phyloP scores from a whole-genome alignment of 2,797 vertebrate genomes.

The Pseudomugil tenellus region DNA sequence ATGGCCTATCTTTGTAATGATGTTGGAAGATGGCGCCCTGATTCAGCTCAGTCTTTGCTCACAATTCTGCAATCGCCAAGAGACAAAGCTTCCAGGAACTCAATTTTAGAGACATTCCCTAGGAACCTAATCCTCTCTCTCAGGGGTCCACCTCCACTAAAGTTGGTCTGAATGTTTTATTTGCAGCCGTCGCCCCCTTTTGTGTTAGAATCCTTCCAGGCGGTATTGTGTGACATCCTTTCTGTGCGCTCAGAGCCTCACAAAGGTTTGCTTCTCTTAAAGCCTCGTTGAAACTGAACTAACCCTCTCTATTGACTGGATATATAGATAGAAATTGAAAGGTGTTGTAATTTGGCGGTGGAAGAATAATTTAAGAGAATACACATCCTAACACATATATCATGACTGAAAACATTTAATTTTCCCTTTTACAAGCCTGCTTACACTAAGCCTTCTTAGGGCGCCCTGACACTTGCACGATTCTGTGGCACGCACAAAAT shows the following conservation, averaged over 20 bases:
- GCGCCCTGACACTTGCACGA: no score
- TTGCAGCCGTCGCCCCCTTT: conserved; percentile 75
- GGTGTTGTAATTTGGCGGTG: conserved; percentile 57
- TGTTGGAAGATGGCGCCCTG: conserved; percentile 22
- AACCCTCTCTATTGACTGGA: conserved; percentile 53
- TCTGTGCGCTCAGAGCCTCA: conserved; percentile 62
- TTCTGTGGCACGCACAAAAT: no score
- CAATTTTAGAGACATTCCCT: conserved; percentile 69
- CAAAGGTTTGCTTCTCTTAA: conserved; percentile 64
- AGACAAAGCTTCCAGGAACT: conserved; percentile 62
- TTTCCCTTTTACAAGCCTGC: conserved; percentile 5
- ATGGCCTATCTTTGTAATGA: conserved; percentile 27
- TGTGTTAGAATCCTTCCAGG: conserved; percentile 63
- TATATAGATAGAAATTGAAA: conserved; percentile 61
- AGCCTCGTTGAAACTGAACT: conserved; percentile 69
- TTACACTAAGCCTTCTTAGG: neutral
- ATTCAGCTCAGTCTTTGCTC: conserved; percentile 33
- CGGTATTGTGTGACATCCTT: conserved; percentile 77
- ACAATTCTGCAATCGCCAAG: conserved; percentile 38
- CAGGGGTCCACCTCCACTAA: conserved; percentile 62
- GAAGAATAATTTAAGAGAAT: conserved; percentile 54
- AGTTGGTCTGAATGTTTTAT: conserved; percentile 74
- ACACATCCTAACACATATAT: conserved; percentile 39
- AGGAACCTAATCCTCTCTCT: conserved; percentile 70
- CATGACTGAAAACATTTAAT: conserved; percentile 33